Base-by-base conservation (phyloP, 2,888 invertebrate species). In the Lochmaea crataegi region DNA sequence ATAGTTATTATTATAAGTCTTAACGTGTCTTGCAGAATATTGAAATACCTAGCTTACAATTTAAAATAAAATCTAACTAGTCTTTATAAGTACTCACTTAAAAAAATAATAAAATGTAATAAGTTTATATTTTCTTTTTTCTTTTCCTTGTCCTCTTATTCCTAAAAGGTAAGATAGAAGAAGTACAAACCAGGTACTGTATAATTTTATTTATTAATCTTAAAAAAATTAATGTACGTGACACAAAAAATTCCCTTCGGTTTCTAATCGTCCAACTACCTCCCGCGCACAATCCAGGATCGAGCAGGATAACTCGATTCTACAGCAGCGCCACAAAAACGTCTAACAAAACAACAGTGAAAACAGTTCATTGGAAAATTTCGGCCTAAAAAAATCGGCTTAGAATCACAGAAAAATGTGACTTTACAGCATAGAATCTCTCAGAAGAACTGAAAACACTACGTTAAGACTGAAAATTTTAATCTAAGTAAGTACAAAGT, bases 391-490 rank as follows among this genome's bases (percentile, higher is more conserved):
- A n/a, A 57, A 65, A 26, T 63, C 56, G 63, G 16, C 63, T 61
- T 61, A 38, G 14, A 69, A 63, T 22, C 38, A 38, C 10, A 18
- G 3, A 26, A 57, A 64, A 57, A 70, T 70, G 70, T 70, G 48
- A 70, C 22, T 45, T 22, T 42, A 22, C 53, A 57, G 56, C 53
- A 70, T 9, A 57, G 11, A 64, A 65, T 9, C 38, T 14, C 22
- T 16, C 57, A 64, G 64, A 16, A 64, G 64, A 16, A 16, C 12
- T 56, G 32, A 56, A 22, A 41, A 48, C 22, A 70, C 18, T 32
- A 57, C 22, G 10, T 56, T 7, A 70, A 70, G 70, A 70, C 70
- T 70, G 70, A 70, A 69, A n/a, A 61, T 26, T 70, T 57, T 58
- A 32, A 32, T 32, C 32, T n/a, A 56, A 65, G 70, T 70, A 70